Conservation (phyloP, 2,113 vertebrate species). For the Oryctolagus cuniculus region mOryCun1.1 NC_091432.1:152389501-152390000, state of each 20-base stretch:
- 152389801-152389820: not conserved
- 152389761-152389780: slow-evolving; percentile 37
- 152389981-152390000: slow-evolving; percentile 37
- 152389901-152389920: not conserved
- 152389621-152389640: slow-evolving; percentile 12
- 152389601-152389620: not conserved
- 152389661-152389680: slow-evolving; percentile 14
- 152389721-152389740: not conserved
- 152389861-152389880: not conserved
- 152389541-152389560: slow-evolving; percentile 12
- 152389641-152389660: not conserved
- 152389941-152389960: not conserved
- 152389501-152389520: not conserved
- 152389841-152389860: not conserved
- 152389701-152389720: not conserved
- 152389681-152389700: slow-evolving; percentile 18
- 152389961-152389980: slow-evolving; percentile 31
- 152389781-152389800: not conserved
- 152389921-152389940: not conserved
- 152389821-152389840: not conserved
- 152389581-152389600: slow-evolving; percentile 1
- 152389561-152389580: slow-evolving; percentile 20
- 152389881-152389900: not conserved
- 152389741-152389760: slow-evolving; percentile 5
- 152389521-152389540: not conserved